A percentile compares a stretch with the other conserved stretches of the same genome.
These are phyloP conservation scores for Poeciliopsis turrubarensis DNA, from an alignment of 2,113 vertebrate genomes.

Conservation along the genomic window DNA sequence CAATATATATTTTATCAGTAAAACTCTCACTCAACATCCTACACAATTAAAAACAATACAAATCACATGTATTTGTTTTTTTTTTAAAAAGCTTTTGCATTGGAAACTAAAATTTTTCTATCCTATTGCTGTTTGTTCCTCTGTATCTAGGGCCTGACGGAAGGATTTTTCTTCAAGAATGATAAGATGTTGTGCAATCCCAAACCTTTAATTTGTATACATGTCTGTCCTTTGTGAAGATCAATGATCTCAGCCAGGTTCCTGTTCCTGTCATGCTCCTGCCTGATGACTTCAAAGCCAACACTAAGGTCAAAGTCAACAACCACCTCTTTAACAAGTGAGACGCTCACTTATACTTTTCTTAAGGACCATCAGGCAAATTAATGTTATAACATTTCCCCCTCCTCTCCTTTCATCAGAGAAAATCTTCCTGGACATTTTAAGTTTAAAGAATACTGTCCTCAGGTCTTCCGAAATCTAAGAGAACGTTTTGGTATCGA, in stretches of 20 bases:
- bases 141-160: too few species aligned
- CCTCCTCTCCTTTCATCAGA: conserved; percentile 68
- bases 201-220: background rate
- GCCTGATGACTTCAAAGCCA: conserved; percentile 95
- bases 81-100: too few species aligned
- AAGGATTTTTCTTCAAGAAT: too few species aligned
- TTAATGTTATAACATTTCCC: background rate
- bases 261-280: conserved; percentile 93
- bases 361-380: background rate
- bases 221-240: conserved; percentile 70
- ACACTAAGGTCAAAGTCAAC: conserved; percentile 96
- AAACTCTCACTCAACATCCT: too few species aligned
- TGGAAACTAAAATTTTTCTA: too few species aligned
- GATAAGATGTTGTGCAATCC: too few species aligned
- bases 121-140: too few species aligned
- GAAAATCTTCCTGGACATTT: conserved; percentile 95
- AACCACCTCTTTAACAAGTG: conserved; percentile 97
- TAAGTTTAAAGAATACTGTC: conserved; percentile 97
- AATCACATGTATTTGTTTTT: too few species aligned
- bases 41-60: too few species aligned
- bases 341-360: background rate
- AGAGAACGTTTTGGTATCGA: conserved; percentile 91
- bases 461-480: conserved; percentile 94
- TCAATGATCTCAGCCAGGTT: conserved; percentile 93
- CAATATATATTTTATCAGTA: too few species aligned